These are phyloP conservation scores for Drosophila setifemur DNA, from an alignment of 1,140 invertebrate genomes.

Conservation along the genomic window DNA sequence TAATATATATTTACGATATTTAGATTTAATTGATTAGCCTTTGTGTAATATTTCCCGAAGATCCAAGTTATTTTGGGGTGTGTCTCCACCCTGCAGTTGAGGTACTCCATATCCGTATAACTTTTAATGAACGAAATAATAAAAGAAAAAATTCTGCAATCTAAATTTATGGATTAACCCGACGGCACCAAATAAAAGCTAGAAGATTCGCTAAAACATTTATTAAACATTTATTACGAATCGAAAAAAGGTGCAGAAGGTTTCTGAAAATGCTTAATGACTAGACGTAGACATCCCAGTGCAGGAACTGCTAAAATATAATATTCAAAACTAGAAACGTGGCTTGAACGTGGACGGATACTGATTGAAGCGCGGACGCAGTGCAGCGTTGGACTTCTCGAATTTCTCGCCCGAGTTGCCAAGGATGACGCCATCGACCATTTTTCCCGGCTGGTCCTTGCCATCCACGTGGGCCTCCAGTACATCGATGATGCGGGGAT, in stretches of 20 bases:
- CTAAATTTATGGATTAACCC: background rate
- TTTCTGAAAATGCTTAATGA: conserved; percentile 26
- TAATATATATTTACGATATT: too few relatives aligned
- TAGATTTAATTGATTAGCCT: too few relatives aligned
- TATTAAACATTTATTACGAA: conserved; percentile 52
- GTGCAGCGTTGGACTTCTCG: conserved; percentile 71
- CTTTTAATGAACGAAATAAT: too few relatives aligned
- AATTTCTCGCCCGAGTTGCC: conserved; percentile 74
- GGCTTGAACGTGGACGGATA: conserved; percentile 79
- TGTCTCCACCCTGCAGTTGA: too few relatives aligned
- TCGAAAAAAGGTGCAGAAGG: conserved; percentile 49
- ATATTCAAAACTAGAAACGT: conserved; percentile 55
- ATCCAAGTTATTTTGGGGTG: too few relatives aligned
- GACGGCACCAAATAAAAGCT: background rate
- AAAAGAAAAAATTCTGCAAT: background rate
- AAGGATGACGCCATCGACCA: conserved; percentile 68
- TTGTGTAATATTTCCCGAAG: too few relatives aligned
- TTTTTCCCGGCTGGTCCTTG: conserved; percentile 54
- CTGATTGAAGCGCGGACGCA: conserved; percentile 78
- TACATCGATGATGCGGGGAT: conserved; percentile 84
- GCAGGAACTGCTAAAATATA: conserved; percentile 11
- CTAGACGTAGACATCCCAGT: conserved; percentile 62
- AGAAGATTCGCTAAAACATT: conserved; percentile 21
- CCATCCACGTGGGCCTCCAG: conserved; percentile 48
- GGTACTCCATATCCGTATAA: too few relatives aligned